Evolutionary conservation across 2,797 vertebrate genomes (phyloP).

Genomic region (Peromyscus aztecus): DNA sequence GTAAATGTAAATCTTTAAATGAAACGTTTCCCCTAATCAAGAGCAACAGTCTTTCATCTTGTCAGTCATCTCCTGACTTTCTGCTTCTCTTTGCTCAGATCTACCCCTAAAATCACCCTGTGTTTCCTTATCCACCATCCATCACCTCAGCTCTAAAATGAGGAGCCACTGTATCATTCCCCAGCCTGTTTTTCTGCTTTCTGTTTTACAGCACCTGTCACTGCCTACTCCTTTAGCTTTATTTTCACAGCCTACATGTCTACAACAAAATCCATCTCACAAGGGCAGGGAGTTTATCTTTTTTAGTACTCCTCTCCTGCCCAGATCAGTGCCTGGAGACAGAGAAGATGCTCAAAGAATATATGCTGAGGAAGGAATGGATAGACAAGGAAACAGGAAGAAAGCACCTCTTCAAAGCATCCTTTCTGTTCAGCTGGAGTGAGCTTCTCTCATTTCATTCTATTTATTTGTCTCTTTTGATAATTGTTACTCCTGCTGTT

Average conservation of each 20-base stretch:
- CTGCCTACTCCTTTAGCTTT: not conserved
- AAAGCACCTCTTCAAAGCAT: not conserved
- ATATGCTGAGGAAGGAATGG: not conserved
- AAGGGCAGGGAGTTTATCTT: not conserved
- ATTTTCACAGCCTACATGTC: not conserved
- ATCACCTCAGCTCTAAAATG: not conserved
- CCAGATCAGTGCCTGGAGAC: not conserved
- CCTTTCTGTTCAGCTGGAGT: not conserved
- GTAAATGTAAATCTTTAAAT: not conserved
- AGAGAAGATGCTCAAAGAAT: not conserved
- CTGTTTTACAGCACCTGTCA: not conserved
- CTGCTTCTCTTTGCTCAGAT: not conserved
- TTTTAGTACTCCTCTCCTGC: not conserved
- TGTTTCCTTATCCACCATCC: not conserved
- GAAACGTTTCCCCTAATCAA: not conserved
- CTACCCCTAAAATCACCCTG: not conserved
- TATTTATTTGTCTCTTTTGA: not conserved
- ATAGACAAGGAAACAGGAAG: not conserved
- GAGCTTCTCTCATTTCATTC: not conserved
- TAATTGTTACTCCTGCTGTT: not conserved
- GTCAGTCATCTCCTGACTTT: not conserved
- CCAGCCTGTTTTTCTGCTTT: not conserved
- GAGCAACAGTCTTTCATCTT: not conserved
- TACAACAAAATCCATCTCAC: not conserved
- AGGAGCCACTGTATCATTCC: not conserved